Evolutionary conservation across 1,140 invertebrate genomes (phyloP), one percentile per base, ranked within the genome.

Genomic region (Zaprionus kolodkinae): DNA sequence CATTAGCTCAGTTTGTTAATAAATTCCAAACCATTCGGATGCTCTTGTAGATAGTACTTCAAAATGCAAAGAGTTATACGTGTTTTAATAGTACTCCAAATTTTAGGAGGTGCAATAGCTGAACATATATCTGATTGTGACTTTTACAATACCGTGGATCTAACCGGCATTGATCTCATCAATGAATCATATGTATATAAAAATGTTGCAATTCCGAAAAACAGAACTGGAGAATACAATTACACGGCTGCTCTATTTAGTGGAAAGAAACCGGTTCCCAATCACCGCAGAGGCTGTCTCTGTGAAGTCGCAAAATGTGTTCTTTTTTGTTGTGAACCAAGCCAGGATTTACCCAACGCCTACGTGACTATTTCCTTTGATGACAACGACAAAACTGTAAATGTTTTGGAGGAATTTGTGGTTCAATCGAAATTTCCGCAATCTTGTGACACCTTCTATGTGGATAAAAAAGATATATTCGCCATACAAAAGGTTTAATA

Each of bases 161-260:
- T 60, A 0, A 27, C 15, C 1, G n/a, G 30, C 7, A 59, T 57
- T 1, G 2, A 25, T 15, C 0, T 4, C 9, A 27, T 27, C 9
- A 21, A 60, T 30, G 66, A 56, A 30, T 68, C 56, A 1, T 68
- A 68, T 38, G 7, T 17, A 3, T 65, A 65, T 15, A 43, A 13
- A 5, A 15, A 68, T 38, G 25, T 68, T 27, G 1, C 38, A 13
- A 68, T 68, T 5, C 55, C 65, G 4, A 15, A 6, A 1, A 43
- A 68, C 0, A 50, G 60, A 60, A n/a, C 27, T 38, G 43, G 10
- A 5, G 13, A 1, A 15, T 59, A 27, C 21, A n/a, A 30, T 9
- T 38, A 38, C 17, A 11, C n/a, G 17, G 27, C 1, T 38, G 36
- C 27, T 3, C 15, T 67, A 1, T 57, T 45, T 11, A 17, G 45